Evolutionary conservation across 30 jellyfish, hydroid and myxozoan species (phyloP), one percentile per base, ranked within the genome.

Genomic region (Rhopilema esculentum): DNA sequence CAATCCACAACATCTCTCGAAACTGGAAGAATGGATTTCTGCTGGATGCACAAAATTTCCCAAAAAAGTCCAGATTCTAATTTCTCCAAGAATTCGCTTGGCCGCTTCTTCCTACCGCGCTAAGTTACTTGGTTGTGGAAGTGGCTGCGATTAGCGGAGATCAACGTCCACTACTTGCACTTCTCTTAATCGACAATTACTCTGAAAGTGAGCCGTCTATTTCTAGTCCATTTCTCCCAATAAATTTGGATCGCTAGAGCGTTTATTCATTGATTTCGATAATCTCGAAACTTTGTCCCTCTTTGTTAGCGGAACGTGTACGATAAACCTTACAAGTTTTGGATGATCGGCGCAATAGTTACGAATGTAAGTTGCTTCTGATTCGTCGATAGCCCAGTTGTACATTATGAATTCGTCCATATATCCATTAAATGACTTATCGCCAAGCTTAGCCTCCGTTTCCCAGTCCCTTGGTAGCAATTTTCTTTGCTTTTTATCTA

Each of bases 331-430:
- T 21, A 95, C 99, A 24, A 95, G 96, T 63, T 95, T 95, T 62
- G 99, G 99, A 28, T 89, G 97, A 70, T 95, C 99, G 20, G 99
- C 99, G 89, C 99, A 95, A 72, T 95, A 95, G 30, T 95, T 86
- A 18, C 99, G 92, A 16, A 95, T 96, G 79, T 95, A 95, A 66
- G 85, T 53, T 68, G 97, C 99, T 83, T 95, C 99, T 1, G 97
- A 80, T 17, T 72, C 89, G 65, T 95, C 99, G 1, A 95, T 68
- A n/a, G 92, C 96, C 99, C 99, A 95, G 66, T 95, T 95, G 82
- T 95, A 95, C 93, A 95, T 79, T 0, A 95, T 78, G 77, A 95
- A 95, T 63, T 95, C 99, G 52, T 95, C 99, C 81, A 95, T 82
- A 57, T 49, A 90, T 15, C 99, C 99, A 65, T 78, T 53, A 66